Conservation (phyloP, 1,140 invertebrate genomes). For the Radopholus similis region DNA sequence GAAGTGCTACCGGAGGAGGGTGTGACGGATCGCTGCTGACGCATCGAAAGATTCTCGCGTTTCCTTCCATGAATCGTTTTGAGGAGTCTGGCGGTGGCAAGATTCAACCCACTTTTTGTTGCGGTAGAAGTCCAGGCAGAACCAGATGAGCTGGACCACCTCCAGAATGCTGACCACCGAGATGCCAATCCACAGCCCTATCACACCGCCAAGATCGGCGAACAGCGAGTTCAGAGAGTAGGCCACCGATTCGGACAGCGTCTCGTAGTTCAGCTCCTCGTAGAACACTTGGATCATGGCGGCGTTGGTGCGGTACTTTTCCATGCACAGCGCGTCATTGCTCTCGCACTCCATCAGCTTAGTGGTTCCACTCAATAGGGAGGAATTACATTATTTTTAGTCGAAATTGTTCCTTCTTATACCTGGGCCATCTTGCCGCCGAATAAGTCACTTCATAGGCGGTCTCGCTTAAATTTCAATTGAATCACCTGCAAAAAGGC, state of each 20-base stretch:
- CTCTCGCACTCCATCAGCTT: slow-evolving; percentile 56
- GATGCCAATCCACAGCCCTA: slow-evolving; percentile 59
- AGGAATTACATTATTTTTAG: too few species aligned
- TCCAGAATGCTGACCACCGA: slow-evolving; percentile 56
- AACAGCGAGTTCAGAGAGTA: slow-evolving; percentile 52
- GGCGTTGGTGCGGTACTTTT: slow-evolving; percentile 58
- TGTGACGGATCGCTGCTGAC: background rate
- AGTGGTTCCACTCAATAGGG: slow-evolving; percentile 56
- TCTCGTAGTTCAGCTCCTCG: slow-evolving; percentile 59
- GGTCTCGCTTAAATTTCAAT: slow-evolving; percentile 42
- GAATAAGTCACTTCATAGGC: slow-evolving; percentile 60
- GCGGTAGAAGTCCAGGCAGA: slow-evolving; percentile 26
- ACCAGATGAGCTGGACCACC: slow-evolving; percentile 41
- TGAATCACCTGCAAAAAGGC: background rate
- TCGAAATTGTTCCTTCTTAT: too few species aligned
- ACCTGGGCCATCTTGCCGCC: slow-evolving; percentile 58
- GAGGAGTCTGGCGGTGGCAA: background rate
- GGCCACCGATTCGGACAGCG: slow-evolving; percentile 50
- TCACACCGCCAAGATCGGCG: slow-evolving; percentile 57
- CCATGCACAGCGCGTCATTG: slow-evolving; percentile 53
- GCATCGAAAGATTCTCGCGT: background rate
- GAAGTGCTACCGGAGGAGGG: background rate
- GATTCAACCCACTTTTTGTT: slow-evolving; percentile 17
- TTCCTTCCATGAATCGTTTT: background rate
- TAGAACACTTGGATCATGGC: slow-evolving; percentile 61